A percentile compares a stretch with the other conserved stretches of the same genome.
phyloP scores from a whole-genome alignment of 2,888 invertebrate genomes.

The Clistopyga incitator region DNA sequence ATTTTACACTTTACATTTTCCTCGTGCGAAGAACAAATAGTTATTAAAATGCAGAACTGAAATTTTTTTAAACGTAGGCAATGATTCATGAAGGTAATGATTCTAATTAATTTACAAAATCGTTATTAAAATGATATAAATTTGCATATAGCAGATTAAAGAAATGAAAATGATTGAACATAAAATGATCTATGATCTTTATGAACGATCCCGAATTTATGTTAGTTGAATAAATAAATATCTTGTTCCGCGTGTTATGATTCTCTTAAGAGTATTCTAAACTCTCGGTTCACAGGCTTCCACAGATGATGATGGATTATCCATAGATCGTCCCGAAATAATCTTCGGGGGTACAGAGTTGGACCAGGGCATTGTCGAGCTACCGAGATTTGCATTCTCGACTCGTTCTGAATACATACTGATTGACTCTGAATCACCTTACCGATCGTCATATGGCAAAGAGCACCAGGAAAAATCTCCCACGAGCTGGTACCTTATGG shows the following conservation, averaged over 20 bases:
- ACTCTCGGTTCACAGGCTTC: constrained; percentile 42
- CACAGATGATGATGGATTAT: constrained; percentile 77
- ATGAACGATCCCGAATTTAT: background rate
- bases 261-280: constrained; percentile 28
- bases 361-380: constrained; percentile 22
- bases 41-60: no score
- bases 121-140: no score
- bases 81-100: no score
- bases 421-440: constrained; percentile 76
- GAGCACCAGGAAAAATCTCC: constrained; percentile 55
- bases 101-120: no score
- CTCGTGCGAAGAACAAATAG: no score
- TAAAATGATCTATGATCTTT: background rate
- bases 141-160: no score
- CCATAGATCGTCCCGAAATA: constrained; percentile 68
- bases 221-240: background rate
- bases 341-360: constrained; percentile 35
- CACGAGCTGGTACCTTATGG: constrained; percentile 51
- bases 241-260: background rate
- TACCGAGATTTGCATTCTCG: constrained; percentile 77
- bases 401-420: constrained; percentile 74
- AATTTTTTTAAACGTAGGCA: no score
- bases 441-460: background rate
- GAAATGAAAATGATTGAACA: no score
- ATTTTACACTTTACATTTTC: no score